Conservation (phyloP, 2,888 invertebrate genomes). For the Matsumyia berberina region DNA sequence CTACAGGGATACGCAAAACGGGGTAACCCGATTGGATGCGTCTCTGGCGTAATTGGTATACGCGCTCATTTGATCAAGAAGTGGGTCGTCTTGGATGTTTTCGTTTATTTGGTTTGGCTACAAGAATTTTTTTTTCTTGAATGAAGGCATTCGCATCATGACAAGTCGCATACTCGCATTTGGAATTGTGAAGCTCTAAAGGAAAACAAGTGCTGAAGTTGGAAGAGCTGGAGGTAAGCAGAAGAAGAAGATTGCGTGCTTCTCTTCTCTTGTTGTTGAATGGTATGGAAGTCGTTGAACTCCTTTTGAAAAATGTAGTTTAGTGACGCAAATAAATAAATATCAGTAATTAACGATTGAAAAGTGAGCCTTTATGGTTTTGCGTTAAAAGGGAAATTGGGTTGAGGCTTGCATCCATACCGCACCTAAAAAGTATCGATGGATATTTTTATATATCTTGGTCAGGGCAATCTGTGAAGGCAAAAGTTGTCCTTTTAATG, state of each 20-base stretch:
- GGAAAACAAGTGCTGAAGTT: slow-evolving; percentile 33
- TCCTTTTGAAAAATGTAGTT: slow-evolving; percentile 36
- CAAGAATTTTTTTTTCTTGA: slow-evolving; percentile 49
- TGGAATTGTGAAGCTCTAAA: slow-evolving; percentile 16
- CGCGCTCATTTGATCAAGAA: slow-evolving; percentile 32
- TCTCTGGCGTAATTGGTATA: slow-evolving; percentile 30
- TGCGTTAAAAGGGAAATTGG: slow-evolving; percentile 55
- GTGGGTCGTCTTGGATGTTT: slow-evolving; percentile 55
- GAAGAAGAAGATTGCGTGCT: neutral
- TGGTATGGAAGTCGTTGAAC: slow-evolving; percentile 56
- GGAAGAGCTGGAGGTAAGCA: neutral
- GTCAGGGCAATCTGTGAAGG: slow-evolving; percentile 1
- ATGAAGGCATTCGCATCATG: slow-evolving; percentile 36
- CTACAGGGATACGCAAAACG: slow-evolving; percentile 58
- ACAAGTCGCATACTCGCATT: slow-evolving; percentile 48
- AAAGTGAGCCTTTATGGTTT: slow-evolving; percentile 47
- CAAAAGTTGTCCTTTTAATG: neutral
- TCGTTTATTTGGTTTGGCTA: slow-evolving; percentile 32
- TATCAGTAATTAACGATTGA: slow-evolving; percentile 45
- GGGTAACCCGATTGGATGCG: slow-evolving; percentile 54
- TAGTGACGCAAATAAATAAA: slow-evolving; percentile 24
- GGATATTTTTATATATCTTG: slow-evolving; percentile 6
- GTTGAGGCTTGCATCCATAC: slow-evolving; percentile 30
- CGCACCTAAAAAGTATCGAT: slow-evolving; percentile 22
- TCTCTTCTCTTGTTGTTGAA: slow-evolving; percentile 16